These are phyloP conservation scores for Pseudomyrmex cubaensis DNA, from an alignment of 1,140 invertebrate genomes.

Conservation along the genomic window DNA sequence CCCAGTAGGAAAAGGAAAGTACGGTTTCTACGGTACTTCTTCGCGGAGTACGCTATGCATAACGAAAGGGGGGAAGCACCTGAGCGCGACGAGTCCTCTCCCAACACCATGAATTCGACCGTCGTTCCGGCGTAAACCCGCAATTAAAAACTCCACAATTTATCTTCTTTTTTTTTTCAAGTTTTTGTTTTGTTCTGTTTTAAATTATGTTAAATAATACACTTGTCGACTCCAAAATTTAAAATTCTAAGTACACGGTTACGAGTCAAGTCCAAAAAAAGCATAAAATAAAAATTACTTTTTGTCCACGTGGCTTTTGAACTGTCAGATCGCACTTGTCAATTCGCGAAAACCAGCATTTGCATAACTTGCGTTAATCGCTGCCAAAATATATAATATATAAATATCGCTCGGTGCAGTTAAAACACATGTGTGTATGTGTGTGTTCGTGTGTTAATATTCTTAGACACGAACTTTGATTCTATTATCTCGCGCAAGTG, in stretches of 20 bases:
- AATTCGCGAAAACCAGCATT: too few species aligned
- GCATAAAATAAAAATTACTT: too few species aligned
- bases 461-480: background rate
- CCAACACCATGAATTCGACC: background rate
- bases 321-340: too few species aligned
- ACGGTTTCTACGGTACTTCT: conserved; percentile 45
- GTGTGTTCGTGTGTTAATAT: background rate
- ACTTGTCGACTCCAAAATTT: background rate
- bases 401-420: background rate
- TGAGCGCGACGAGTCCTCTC: background rate
- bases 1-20: conserved; percentile 49
- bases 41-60: conserved; percentile 37
- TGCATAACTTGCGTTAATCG: background rate
- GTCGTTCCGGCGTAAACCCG: conserved; percentile 26
- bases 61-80: conserved; percentile 42
- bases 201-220: background rate
- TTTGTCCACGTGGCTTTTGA: too few species aligned
- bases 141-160: conserved; percentile 9
- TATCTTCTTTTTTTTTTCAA: background rate
- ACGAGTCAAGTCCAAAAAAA: too few species aligned
- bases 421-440: background rate
- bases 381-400: background rate
- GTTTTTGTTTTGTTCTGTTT: conserved; percentile 18
- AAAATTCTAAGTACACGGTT: too few species aligned
- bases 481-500: background rate